These are phyloP conservation scores for Thunnus thynnus DNA, from an alignment of 2,113 vertebrate species.

Conservation along the genomic window DNA sequence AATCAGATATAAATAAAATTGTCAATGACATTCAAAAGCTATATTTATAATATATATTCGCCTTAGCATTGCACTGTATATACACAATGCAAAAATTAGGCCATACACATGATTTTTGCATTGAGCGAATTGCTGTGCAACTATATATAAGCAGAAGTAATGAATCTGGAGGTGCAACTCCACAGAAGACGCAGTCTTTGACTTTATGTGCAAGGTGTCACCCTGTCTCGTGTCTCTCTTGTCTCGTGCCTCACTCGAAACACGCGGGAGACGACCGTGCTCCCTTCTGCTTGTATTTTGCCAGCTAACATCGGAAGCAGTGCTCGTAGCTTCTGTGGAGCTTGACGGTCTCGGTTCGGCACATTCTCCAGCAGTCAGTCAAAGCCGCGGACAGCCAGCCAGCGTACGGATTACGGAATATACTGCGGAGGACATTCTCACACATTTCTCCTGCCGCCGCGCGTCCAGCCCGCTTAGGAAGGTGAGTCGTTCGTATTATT, in stretches of 20 bases:
- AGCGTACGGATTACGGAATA: constrained; percentile 50
- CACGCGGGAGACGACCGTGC: background rate
- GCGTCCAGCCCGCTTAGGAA: constrained; percentile 53
- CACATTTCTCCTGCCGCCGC: constrained; percentile 40
- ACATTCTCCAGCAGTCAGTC: constrained; percentile 74
- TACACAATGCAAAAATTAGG: too few species aligned
- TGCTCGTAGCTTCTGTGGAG: rapidly evolving
- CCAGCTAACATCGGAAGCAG: background rate
- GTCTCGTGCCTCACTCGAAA: too few species aligned
- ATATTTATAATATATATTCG: background rate
- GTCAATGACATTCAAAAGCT: background rate
- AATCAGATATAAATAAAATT: background rate
- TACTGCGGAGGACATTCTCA: constrained; percentile 52
- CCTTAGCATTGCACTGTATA: too few species aligned
- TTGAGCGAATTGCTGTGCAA: background rate
- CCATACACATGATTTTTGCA: too few species aligned
- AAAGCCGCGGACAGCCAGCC: constrained; percentile 45
- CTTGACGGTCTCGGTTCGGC: constrained; percentile 22
- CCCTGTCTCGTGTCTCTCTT: too few species aligned
- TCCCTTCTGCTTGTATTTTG: constrained; percentile 51
- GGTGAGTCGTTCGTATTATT: constrained; percentile 53
- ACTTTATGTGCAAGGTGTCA: background rate
- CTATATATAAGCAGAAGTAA: background rate
- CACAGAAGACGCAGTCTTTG: too few species aligned
- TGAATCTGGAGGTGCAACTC: background rate